Conservation (phyloP, 1,140 invertebrate species). For the Drosophila bifasciata region DNA sequence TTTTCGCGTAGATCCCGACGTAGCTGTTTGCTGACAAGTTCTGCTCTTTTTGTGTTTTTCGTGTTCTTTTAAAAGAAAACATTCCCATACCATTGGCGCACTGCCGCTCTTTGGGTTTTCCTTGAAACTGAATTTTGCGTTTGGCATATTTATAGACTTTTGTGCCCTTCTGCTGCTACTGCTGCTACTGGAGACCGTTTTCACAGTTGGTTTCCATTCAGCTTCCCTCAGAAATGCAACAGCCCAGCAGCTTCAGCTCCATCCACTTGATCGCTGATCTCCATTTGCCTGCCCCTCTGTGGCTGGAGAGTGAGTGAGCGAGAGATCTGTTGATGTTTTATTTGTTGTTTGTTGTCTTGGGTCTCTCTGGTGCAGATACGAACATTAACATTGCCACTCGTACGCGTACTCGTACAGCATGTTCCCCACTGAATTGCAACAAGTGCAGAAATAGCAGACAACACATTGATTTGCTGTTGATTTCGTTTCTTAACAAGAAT, state of each 20-base stretch:
- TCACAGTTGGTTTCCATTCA: constrained; percentile 72
- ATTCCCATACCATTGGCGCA: constrained; percentile 26
- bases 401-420: constrained; percentile 14
- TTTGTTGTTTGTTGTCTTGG: constrained; percentile 28
- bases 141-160: constrained; percentile 57
- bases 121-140: constrained; percentile 37
- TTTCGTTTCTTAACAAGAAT: no score
- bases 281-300: neutral
- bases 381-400: constrained; percentile 34
- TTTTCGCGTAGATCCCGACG: constrained; percentile 14
- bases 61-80: constrained; percentile 51
- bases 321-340: constrained; percentile 2
- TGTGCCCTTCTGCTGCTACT: constrained; percentile 2
- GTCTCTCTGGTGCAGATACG: constrained; percentile 39
- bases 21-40: constrained; percentile 46
- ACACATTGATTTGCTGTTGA: constrained; percentile 1
- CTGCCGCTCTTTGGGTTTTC: constrained; percentile 7
- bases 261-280: constrained; percentile 13
- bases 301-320: neutral
- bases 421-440: constrained; percentile 45
- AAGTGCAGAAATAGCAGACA: constrained; percentile 41
- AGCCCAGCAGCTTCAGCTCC: neutral
- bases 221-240: constrained; percentile 18
- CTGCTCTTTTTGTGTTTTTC: constrained; percentile 31
- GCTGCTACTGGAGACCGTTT: constrained; percentile 55